These are phyloP conservation scores for Rhea americana DNA, from an alignment of 2,113 vertebrate genomes.

Conservation along the genomic window DNA sequence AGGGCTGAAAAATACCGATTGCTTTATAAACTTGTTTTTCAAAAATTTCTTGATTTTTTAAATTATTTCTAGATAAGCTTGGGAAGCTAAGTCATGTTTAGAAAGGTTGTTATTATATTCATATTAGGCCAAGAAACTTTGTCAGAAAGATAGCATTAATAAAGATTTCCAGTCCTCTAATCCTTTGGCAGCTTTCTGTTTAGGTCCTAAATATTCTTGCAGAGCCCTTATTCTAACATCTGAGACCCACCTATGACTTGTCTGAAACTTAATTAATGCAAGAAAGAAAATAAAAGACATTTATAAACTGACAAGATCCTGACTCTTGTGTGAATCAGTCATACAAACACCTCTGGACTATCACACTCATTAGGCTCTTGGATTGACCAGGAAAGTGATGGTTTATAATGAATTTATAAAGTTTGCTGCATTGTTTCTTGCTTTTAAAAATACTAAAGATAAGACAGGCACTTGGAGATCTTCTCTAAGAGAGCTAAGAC, in stretches of 20 bases:
- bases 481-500: background rate
- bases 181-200: background rate
- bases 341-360: background rate
- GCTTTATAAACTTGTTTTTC: background rate
- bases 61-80: background rate
- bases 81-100: background rate
- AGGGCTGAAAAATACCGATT: background rate
- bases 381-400: background rate
- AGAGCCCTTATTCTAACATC: background rate
- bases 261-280: background rate
- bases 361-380: background rate
- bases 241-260: background rate
- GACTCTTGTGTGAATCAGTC: background rate
- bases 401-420: background rate
- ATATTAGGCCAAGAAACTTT: background rate
- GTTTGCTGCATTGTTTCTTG: background rate
- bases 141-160: background rate
- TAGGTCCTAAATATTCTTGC: background rate
- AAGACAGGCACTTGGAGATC: background rate
- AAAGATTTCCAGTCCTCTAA: background rate
- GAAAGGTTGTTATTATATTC: background rate
- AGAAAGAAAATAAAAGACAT: background rate
- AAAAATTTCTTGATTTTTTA: background rate
- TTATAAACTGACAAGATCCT: background rate
- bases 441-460: background rate